A percentile compares a stretch with the other conserved stretches of the same genome.
Conservation (phyloP, 2,888 invertebrate genomes). For the Galerucella nymphaeae region DNA sequence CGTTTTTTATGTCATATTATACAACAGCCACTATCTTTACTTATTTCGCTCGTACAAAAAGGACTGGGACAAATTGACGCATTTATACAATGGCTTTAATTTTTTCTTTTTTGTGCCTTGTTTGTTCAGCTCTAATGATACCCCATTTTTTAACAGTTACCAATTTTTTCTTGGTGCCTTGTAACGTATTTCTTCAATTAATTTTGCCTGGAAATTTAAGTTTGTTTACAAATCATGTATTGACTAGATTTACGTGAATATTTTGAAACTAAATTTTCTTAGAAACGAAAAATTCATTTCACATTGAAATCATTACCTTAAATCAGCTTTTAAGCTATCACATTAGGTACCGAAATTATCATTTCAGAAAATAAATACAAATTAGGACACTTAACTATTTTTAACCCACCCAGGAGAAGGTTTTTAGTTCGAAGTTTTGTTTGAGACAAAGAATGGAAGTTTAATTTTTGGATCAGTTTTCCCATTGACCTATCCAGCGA, state of each 20-base stretch:
- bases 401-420: too few relatives aligned
- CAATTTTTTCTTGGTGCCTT: conserved; percentile 16
- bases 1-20: conserved; percentile 54
- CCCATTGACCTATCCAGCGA: too few relatives aligned
- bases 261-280: not conserved
- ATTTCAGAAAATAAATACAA: too few relatives aligned
- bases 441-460: too few relatives aligned
- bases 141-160: conserved; percentile 34
- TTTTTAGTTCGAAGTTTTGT: too few relatives aligned
- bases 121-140: conserved; percentile 39
- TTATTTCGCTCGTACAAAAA: conserved; percentile 43
- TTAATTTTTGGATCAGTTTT: too few relatives aligned
- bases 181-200: conserved; percentile 16
- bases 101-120: conserved; percentile 45
- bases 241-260: not conserved
- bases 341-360: too few relatives aligned
- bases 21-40: conserved; percentile 47
- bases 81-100: conserved; percentile 55
- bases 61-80: conserved; percentile 56
- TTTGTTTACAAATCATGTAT: not conserved
- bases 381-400: too few relatives aligned
- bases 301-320: too few relatives aligned
- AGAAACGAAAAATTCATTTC: not conserved
- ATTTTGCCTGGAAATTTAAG: not conserved
- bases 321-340: too few relatives aligned